These are phyloP conservation scores for Pristiophorus japonicus DNA, from an alignment of 2,113 vertebrate species.

Conservation along the genomic window DNA sequence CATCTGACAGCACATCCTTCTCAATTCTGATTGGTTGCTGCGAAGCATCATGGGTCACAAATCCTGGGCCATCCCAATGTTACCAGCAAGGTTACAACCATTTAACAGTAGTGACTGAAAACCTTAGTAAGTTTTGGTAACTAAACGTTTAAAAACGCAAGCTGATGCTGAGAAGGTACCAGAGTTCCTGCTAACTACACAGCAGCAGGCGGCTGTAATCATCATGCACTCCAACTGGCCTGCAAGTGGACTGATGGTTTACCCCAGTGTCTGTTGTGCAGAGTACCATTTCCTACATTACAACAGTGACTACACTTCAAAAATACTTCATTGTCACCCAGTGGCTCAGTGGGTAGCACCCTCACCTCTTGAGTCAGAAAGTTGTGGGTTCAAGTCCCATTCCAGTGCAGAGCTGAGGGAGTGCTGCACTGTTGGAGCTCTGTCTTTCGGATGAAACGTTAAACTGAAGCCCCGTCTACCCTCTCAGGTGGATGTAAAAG, in stretches of 20 bases:
- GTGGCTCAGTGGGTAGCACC: too few species aligned
- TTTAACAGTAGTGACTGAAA: neutral
- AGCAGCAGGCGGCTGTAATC: neutral
- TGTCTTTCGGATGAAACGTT: too few species aligned
- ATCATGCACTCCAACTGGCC: neutral
- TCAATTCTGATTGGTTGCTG: neutral
- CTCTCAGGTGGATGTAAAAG: too few species aligned
- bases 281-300: neutral
- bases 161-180: neutral
- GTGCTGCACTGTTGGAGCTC: too few species aligned
- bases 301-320: neutral
- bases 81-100: neutral
- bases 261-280: neutral
- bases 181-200: neutral
- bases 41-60: neutral
- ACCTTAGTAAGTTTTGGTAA: neutral
- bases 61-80: neutral
- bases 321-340: neutral
- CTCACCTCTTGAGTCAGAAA: too few species aligned
- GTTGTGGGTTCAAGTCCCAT: too few species aligned
- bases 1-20: neutral
- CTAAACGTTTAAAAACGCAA: neutral
- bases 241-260: neutral
- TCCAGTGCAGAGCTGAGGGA: too few species aligned
- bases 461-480: too few species aligned